These are phyloP conservation scores for Hepsetus odoe DNA, from an alignment of 2,113 vertebrate species.

Conservation along the genomic window DNA sequence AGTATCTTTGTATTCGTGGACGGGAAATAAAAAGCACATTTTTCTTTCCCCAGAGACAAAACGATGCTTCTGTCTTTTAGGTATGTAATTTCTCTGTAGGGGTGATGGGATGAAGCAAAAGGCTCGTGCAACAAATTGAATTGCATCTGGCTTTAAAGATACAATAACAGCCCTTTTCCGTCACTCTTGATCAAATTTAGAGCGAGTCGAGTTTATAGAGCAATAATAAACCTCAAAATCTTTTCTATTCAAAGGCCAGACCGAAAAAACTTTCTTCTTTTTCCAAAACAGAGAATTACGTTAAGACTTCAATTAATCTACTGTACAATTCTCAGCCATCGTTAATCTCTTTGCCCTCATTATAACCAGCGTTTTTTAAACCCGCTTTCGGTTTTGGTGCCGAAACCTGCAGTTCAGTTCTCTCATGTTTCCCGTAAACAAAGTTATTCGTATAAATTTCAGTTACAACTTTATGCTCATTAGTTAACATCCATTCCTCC, in stretches of 20 bases:
- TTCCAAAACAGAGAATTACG: too few relatives aligned
- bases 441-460: too few relatives aligned
- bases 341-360: too few relatives aligned
- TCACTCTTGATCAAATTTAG: conserved; percentile 6
- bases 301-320: too few relatives aligned
- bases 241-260: background rate
- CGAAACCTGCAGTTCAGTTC: too few relatives aligned
- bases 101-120: background rate
- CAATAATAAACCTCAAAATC: background rate
- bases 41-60: background rate
- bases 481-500: too few relatives aligned
- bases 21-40: background rate
- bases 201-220: background rate
- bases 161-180: conserved; percentile 26
- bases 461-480: too few relatives aligned
- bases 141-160: conserved; percentile 4
- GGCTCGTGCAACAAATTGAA: conserved; percentile 12
- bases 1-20: conserved; percentile 26
- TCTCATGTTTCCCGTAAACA: too few relatives aligned
- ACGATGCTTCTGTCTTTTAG: background rate
- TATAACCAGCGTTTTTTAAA: too few relatives aligned
- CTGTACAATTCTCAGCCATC: too few relatives aligned
- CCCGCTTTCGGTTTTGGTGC: too few relatives aligned
- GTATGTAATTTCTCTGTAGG: conserved; percentile 12
- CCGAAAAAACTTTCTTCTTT: too few relatives aligned